Evolutionary conservation across 2,113 vertebrate genomes (phyloP).

Genomic region (Macquaria ambigua): DNA sequence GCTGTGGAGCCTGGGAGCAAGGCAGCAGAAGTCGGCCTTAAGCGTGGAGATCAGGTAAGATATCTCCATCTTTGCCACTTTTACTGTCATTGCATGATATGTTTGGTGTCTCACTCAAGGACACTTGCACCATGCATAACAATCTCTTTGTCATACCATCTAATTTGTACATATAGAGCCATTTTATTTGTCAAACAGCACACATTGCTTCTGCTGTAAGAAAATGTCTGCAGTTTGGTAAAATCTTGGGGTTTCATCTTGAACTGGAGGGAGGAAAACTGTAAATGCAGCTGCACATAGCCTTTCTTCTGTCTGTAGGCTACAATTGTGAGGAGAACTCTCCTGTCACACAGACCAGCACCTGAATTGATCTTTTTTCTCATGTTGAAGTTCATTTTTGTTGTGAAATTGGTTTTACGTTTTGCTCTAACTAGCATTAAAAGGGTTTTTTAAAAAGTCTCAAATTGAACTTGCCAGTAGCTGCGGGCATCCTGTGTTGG

Average conservation of each 20-base stretch:
- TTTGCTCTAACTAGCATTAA: constrained; percentile 55
- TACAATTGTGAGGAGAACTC: constrained; percentile 7
- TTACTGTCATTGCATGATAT: not conserved
- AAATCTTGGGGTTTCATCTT: not conserved
- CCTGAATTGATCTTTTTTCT: constrained; percentile 23
- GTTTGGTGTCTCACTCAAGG: not conserved
- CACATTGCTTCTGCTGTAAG: not conserved
- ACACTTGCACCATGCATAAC: not conserved
- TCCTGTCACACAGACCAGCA: constrained; percentile 21
- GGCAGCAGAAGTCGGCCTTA: constrained; percentile 95
- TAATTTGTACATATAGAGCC: not conserved
- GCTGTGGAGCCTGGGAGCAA: constrained; percentile 95
- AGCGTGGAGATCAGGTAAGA: constrained; percentile 95
- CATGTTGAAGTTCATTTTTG: constrained; percentile 21
- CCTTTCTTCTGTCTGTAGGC: not conserved
- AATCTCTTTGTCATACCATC: not conserved
- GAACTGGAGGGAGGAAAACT: not conserved
- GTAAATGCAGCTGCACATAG: not conserved
- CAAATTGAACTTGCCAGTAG: constrained; percentile 50
- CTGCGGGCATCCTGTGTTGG: constrained; percentile 21
- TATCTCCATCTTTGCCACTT: not conserved
- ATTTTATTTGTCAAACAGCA: not conserved
- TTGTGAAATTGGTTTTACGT: constrained; percentile 59
- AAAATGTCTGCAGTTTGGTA: not conserved
- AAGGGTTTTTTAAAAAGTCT: constrained; percentile 28